Percentiles rank a stretch among this genome's conserved stretches.
Conservation (phyloP, 2,113 vertebrate species). For the Pungitius pungitius region DNA sequence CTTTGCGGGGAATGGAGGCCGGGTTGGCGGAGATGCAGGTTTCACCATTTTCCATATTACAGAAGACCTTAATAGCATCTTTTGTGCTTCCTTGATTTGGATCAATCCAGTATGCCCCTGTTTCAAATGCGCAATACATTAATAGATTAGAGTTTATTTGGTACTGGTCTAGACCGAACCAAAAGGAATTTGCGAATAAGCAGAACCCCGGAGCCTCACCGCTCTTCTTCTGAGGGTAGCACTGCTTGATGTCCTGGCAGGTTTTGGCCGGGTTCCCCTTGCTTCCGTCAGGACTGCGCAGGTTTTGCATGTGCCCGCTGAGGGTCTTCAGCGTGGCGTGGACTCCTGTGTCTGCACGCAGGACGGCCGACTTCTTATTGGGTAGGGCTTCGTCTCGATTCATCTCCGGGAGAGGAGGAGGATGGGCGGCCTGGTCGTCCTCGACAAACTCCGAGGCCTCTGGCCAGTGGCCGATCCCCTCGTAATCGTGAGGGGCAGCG, state of each 20-base stretch:
- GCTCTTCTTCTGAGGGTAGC: slow-evolving; percentile 89
- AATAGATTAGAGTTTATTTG: background rate
- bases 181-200: background rate
- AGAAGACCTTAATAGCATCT: slow-evolving; percentile 95
- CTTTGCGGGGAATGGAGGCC: slow-evolving; percentile 87
- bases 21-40: slow-evolving; percentile 93
- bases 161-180: background rate
- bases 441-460: slow-evolving; percentile 39
- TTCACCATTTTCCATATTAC: slow-evolving; percentile 96
- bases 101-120: slow-evolving; percentile 97
- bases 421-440: slow-evolving; percentile 65
- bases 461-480: slow-evolving; percentile 51
- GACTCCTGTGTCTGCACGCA: slow-evolving; percentile 85
- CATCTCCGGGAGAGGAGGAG: slow-evolving; percentile 85
- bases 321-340: slow-evolving; percentile 91
- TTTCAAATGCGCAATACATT: background rate
- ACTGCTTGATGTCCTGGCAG: slow-evolving; percentile 92
- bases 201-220: slow-evolving; percentile 75
- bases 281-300: slow-evolving; percentile 93
- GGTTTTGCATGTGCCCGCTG: slow-evolving; percentile 90
- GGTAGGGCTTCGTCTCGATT: slow-evolving; percentile 91
- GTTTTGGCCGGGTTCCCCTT: slow-evolving; percentile 91
- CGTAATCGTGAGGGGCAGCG: slow-evolving; percentile 82
- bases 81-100: slow-evolving; percentile 93
- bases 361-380: slow-evolving; percentile 72